Evolutionary conservation across 2,113 vertebrate species (phyloP).

Genomic region (Perca fluviatilis): DNA sequence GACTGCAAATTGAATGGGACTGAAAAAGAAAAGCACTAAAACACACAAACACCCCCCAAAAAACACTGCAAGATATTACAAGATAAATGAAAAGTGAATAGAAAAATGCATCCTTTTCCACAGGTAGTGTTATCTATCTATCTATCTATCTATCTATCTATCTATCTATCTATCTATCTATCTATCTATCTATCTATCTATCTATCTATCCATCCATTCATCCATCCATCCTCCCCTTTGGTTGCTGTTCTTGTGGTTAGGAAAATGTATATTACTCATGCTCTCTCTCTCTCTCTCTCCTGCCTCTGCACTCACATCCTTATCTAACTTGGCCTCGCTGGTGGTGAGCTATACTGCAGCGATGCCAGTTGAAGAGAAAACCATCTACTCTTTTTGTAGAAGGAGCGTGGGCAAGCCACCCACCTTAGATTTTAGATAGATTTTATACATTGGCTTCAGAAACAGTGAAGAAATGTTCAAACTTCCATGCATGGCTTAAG

Average conservation of each 20-base stretch:
- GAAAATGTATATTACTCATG: conserved; percentile 59
- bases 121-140: not conserved
- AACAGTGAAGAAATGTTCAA: conserved; percentile 42
- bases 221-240: conserved; percentile 19
- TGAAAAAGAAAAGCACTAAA: conserved; percentile 50
- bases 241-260: conserved; percentile 10
- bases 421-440: conserved; percentile 64
- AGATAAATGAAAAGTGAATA: conserved; percentile 28
- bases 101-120: conserved; percentile 13
- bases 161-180: conserved; percentile 23
- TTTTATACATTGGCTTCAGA: conserved; percentile 50
- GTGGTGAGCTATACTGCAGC: conserved; percentile 39
- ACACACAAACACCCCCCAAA: conserved; percentile 30
- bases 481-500: not conserved
- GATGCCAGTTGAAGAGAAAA: conserved; percentile 69
- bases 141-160: not conserved
- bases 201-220: conserved; percentile 11
- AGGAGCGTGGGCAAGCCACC: conserved; percentile 68
- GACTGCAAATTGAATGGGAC: conserved; percentile 51
- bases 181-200: conserved; percentile 23
- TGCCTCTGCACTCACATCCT: conserved; percentile 68
- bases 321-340: conserved; percentile 68
- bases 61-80: conserved; percentile 15
- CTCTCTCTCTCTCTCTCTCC: conserved; percentile 55
- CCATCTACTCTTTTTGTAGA: conserved; percentile 62